phyloP scores from a whole-genome alignment of 2,113 vertebrate species.

The Seriola quinqueradiata region DNA sequence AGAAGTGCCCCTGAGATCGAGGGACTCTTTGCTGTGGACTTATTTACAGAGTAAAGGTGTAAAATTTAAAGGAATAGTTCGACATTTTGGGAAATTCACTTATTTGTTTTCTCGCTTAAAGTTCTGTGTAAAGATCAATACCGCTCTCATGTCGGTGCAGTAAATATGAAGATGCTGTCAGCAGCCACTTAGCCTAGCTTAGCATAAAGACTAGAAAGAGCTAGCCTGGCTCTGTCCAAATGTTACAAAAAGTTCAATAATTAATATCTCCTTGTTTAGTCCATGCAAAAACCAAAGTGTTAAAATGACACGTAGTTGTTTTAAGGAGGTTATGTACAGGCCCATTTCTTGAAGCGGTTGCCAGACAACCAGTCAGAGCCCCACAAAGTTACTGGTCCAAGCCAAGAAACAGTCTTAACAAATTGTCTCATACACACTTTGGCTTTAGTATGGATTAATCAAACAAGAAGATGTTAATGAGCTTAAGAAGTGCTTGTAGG shows the following conservation, averaged over 20 bases:
- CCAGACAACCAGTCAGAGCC: no score
- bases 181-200: neutral
- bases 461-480: no score
- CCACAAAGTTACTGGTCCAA: neutral
- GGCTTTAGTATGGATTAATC: no score
- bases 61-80: neutral
- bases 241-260: neutral
- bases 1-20: neutral
- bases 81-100: neutral
- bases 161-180: neutral
- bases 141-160: neutral
- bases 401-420: neutral
- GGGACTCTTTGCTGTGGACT: neutral
- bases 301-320: no score
- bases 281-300: no score
- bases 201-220: neutral
- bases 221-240: neutral
- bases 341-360: no score
- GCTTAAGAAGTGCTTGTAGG: no score
- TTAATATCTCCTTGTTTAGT: no score
- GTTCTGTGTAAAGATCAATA: neutral
- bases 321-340: no score
- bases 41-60: neutral
- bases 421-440: no score
- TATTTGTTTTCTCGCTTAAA: neutral